Base-by-base conservation (phyloP, 2,797 vertebrate species). In the Oreortyx pictus region DNA sequence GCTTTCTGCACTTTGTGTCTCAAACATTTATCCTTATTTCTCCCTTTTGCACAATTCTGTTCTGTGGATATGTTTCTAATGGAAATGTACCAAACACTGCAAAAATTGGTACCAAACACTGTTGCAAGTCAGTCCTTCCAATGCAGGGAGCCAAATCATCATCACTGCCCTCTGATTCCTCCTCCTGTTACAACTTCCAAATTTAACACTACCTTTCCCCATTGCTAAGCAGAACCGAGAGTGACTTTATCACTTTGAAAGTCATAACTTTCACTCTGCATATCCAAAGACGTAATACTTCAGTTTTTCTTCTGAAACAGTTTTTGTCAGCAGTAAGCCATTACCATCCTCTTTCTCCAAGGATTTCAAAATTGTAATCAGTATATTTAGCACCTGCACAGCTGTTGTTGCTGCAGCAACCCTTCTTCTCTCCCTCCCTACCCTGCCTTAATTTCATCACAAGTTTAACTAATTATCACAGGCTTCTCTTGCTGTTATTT, bases 381-480 rank as follows among this genome's bases (percentile, higher is more conserved):
- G 56, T 71, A 29, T 72, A 78, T 83, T 88, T 72, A 89, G 39
- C 27, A 75, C 79, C 73, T 7, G 35, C 62, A 68, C 73, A 92
- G 79, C 46, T 92, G 93, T 83, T 91, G 73, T 72, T 92, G 62
- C 76, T 95, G 92, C 76, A 88, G 82, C 79, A 94, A 87, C 33
- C 65, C 62, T 24, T 92, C 33, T 60, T 29, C 39, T 52, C 61
- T 83, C 82, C 82, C 77, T 82, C 50, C 7, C 19, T 24, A 81
- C 27, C 66, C 39, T 65, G 39, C 65, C 44, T 80, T 87, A 52
- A 12, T 89, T 89, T 49, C 89, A 88, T 75, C 54, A 75, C 66
- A 87, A 82, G 50, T 89, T 94, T 76, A 89, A 87, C 81, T 68
- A 74, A 87, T 83, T 72, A 74, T n/a, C 16, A 39, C n/a, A 88